These are phyloP conservation scores for Tyrannus savana DNA, from an alignment of 2,113 vertebrate species.

Conservation along the genomic window DNA sequence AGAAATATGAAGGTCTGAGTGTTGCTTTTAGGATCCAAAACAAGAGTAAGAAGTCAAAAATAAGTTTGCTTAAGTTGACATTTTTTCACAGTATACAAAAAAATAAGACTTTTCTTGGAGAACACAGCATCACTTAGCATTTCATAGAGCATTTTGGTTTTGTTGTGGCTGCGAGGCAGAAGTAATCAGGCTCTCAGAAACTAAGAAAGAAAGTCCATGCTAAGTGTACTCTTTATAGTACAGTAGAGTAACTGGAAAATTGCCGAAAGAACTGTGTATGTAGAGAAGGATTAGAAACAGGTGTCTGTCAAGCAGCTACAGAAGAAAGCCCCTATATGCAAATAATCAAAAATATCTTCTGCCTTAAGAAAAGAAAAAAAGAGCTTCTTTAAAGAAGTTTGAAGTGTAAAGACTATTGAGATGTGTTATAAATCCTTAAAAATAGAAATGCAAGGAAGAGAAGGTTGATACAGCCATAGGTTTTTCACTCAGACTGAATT, in stretches of 20 bases:
- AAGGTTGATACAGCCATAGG: neutral
- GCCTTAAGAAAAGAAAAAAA: neutral
- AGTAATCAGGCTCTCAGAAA: neutral
- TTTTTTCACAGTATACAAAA: neutral
- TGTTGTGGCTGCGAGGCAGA: neutral
- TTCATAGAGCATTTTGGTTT: neutral
- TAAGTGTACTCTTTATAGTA: neutral
- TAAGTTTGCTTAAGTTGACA: neutral
- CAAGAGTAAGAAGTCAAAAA: neutral
- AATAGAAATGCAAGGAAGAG: neutral
- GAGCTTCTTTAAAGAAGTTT: neutral
- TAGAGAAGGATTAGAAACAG: neutral
- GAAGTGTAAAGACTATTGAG: neutral
- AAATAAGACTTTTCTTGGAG: neutral
- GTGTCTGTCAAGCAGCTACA: neutral
- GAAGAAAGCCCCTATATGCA: neutral
- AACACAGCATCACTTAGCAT: neutral
- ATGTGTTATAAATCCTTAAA: neutral
- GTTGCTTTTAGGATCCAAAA: neutral
- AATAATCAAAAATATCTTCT: neutral
- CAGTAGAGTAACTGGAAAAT: neutral
- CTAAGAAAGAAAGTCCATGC: neutral
- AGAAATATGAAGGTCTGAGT: neutral
- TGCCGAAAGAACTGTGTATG: neutral
- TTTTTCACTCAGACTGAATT: neutral